These are phyloP conservation scores for Aporrectodea caliginosa DNA, from an alignment of 1,140 invertebrate genomes.

Conservation along the genomic window DNA sequence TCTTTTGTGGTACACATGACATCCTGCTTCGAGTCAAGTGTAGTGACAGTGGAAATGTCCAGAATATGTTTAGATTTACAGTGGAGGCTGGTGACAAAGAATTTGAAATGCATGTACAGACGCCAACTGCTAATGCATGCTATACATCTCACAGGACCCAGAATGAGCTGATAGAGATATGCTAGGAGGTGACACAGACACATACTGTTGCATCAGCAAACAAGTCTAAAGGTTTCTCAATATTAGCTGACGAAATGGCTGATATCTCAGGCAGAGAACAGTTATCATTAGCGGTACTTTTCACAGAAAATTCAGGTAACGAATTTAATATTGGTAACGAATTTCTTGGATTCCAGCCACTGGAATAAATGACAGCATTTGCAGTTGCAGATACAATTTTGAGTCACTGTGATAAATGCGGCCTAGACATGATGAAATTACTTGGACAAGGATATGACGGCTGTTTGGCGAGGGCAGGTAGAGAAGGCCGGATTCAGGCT, in stretches of 20 bases:
- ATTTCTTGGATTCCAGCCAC: constrained; percentile 19
- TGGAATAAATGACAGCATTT: background rate
- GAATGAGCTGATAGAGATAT: constrained; percentile 19
- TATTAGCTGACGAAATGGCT: constrained; percentile 19
- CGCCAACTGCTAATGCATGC: constrained; percentile 11
- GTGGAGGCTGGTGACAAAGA: constrained; percentile 12
- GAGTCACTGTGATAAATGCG: background rate
- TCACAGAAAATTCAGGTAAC: background rate
- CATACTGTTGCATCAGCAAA: constrained; percentile 12
- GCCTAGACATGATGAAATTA: constrained; percentile 2
- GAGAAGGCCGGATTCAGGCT: background rate
- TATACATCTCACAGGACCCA: constrained; percentile 19
- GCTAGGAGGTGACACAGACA: background rate
- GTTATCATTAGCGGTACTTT: constrained; percentile 14
- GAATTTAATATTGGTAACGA: constrained; percentile 1
- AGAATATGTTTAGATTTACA: background rate
- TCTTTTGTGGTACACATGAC: constrained; percentile 13
- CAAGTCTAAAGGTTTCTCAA: constrained; percentile 7
- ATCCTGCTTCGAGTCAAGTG: constrained; percentile 8
- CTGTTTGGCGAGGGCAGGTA: background rate
- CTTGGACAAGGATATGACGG: constrained; percentile 17
- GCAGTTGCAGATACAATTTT: constrained; percentile 7
- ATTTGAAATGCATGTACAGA: background rate
- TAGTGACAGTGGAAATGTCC: background rate
- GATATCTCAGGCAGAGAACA: constrained; percentile 17